phyloP scores from a whole-genome alignment of 2,888 invertebrate genomes.

The Stenurella melanura region DNA sequence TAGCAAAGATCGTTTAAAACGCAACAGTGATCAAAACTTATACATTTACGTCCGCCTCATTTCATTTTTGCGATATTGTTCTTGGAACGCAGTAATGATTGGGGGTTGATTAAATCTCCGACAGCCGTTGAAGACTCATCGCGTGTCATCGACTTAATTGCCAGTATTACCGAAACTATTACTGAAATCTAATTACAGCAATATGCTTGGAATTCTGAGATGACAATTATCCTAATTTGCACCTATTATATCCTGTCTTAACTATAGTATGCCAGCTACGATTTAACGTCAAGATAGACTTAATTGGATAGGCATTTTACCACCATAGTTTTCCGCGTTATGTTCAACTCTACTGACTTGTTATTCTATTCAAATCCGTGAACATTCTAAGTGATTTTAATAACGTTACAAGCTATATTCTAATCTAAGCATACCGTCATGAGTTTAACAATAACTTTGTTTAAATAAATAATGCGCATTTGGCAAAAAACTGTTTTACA shows the following conservation, averaged over 20 bases:
- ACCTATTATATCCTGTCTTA: conserved; percentile 70
- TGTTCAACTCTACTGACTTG: conserved; percentile 30
- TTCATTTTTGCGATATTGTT: neutral
- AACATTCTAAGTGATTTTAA: conserved; percentile 45
- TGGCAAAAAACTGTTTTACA: neutral
- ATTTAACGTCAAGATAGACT: conserved; percentile 69
- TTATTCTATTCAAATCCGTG: conserved; percentile 49
- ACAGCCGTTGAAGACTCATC: conserved; percentile 66
- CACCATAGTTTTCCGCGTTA: conserved; percentile 52
- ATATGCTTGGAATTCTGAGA: conserved; percentile 72
- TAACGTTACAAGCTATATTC: conserved; percentile 36
- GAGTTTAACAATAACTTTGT: conserved; percentile 12
- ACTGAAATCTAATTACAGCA: conserved; percentile 72
- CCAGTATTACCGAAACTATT: conserved; percentile 71
- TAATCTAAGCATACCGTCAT: neutral
- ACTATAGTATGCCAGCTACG: conserved; percentile 61
- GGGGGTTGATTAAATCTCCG: conserved; percentile 65
- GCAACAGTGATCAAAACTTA: neutral
- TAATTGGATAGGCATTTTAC: conserved; percentile 64
- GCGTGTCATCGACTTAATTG: conserved; percentile 70
- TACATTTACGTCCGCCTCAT: neutral
- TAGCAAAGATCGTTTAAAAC: neutral
- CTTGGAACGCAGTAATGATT: neutral
- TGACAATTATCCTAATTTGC: conserved; percentile 73
- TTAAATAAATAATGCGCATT: neutral